Percentiles rank a stretch among this genome's conserved stretches.
Evolutionary conservation across 2,888 invertebrate species (phyloP).

Genomic region (Apodemia duryi): DNA sequence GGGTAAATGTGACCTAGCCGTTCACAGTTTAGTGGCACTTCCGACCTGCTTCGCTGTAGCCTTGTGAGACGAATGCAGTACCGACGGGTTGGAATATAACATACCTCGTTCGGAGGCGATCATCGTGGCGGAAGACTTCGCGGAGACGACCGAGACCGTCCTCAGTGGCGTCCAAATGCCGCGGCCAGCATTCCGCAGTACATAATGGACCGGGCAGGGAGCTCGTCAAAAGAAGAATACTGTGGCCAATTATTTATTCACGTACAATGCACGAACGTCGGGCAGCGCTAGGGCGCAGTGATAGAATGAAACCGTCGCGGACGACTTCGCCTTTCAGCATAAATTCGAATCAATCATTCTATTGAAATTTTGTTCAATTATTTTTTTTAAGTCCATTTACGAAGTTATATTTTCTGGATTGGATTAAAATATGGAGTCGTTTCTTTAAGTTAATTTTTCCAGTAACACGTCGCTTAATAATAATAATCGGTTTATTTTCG

Average conservation of each 20-base stretch:
- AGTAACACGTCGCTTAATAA: background rate
- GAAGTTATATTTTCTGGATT: background rate
- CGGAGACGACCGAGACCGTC: conserved; percentile 70
- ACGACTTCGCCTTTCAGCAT: conserved; percentile 32
- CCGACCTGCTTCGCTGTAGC: conserved; percentile 56
- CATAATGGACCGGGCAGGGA: conserved; percentile 68
- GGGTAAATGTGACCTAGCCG: conserved; percentile 44
- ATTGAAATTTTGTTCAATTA: conserved; percentile 14
- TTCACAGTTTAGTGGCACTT: conserved; percentile 57
- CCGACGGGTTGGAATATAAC: conserved; percentile 22
- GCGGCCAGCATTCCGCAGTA: conserved; percentile 62
- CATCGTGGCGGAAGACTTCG: conserved; percentile 49
- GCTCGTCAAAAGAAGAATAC: conserved; percentile 77
- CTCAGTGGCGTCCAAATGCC: conserved; percentile 71
- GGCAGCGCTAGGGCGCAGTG: conserved; percentile 60
- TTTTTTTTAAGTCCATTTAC: conserved; percentile 12
- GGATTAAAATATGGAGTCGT: background rate
- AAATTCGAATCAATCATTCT: conserved; percentile 15
- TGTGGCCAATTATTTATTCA: conserved; percentile 56
- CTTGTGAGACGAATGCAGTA: conserved; percentile 36
- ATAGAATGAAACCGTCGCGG: conserved; percentile 58
- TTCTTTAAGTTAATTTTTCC: background rate
- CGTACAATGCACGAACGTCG: conserved; percentile 74
- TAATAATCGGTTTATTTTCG: no score
- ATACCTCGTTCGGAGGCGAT: conserved; percentile 59